These are phyloP conservation scores for Prochilodus magdalenae DNA, from an alignment of 2,113 vertebrate species.

Conservation along the genomic window DNA sequence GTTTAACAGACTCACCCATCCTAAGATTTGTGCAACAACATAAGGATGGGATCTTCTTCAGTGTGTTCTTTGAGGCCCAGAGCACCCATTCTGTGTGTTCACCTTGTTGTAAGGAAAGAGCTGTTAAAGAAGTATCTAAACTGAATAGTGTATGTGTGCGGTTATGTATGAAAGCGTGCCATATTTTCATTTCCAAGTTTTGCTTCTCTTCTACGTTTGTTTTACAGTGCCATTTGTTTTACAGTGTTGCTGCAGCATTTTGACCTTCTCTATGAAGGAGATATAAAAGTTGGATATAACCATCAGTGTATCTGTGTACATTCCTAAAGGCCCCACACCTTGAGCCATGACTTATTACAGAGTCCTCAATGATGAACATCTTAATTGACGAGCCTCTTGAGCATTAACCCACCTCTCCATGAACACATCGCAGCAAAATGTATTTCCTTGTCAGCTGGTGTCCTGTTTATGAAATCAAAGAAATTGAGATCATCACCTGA, in stretches of 20 bases:
- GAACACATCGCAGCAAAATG: slow-evolving; percentile 4
- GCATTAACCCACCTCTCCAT: background rate
- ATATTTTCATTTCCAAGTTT: slow-evolving; percentile 10
- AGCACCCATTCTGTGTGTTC: background rate
- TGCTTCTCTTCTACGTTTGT: background rate
- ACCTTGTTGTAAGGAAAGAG: background rate
- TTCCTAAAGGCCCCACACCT: background rate
- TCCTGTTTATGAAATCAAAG: background rate
- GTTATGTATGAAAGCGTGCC: background rate
- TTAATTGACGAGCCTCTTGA: background rate
- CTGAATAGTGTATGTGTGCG: slow-evolving; percentile 1
- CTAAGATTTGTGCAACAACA: background rate
- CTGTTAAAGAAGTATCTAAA: slow-evolving; percentile 10
- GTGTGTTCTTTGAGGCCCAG: background rate
- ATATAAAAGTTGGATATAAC: background rate
- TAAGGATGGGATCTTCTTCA: background rate
- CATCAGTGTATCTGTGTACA: background rate
- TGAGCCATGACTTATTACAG: background rate
- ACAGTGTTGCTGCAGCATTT: background rate
- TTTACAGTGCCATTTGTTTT: background rate
- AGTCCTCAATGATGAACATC: background rate
- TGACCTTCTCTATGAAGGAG: background rate
- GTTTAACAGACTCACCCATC: background rate
- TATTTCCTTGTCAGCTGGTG: background rate
- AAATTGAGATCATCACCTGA: slow-evolving; percentile 13